Base-by-base conservation (phyloP, 2,888 invertebrate species). In the Lithodes maja region DNA sequence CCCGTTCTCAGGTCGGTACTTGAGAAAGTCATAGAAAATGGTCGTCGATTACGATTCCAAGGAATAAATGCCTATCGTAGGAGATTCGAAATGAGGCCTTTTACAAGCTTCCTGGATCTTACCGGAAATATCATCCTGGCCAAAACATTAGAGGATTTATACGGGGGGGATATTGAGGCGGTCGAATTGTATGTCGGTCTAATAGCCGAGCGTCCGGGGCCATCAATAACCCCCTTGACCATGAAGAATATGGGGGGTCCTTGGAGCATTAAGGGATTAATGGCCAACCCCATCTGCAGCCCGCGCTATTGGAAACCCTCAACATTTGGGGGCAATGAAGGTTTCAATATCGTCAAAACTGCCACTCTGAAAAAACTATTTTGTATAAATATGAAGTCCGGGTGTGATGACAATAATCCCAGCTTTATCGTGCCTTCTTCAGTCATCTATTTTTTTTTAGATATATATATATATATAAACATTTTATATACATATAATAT, bases 261-360 rank as follows among this genome's bases (percentile, higher is more conserved):
- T 0, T 94, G 93, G 92, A 93, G 94, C 53, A 93, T 94, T 3
- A 94, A 94, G 89, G 94, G 94, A 2, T 92, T 94, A 9, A 92
- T 94, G 93, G 93, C 94, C 3, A 94, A 93, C 92, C 93, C 94
- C 54, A 93, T 94, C 49, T 93, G 94, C 92, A 93, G 93, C 83
- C 93, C 93, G 2, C 92, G 92, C 79, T 94, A 93, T 92, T 94
- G 94, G 94, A 93, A 93, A 88, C 94, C 94, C 1, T 94, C 94
- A 2, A 94, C 94, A 5, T 94, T 94, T 92, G 94, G 94, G 0
- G 94, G 94, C 0, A 93, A 93, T n/a, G 93, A 92, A 1, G 94
- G 94, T 3, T 94, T 94, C 91, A 91, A 94, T 84, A 93, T 94
- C 52, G 93, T 94, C 3, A 93, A 93, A 88, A 93, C 93, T 2